Evolutionary conservation across 2,797 vertebrate genomes (phyloP), one percentile per base, ranked within the genome.

Genomic region (Hipposideros larvatus): DNA sequence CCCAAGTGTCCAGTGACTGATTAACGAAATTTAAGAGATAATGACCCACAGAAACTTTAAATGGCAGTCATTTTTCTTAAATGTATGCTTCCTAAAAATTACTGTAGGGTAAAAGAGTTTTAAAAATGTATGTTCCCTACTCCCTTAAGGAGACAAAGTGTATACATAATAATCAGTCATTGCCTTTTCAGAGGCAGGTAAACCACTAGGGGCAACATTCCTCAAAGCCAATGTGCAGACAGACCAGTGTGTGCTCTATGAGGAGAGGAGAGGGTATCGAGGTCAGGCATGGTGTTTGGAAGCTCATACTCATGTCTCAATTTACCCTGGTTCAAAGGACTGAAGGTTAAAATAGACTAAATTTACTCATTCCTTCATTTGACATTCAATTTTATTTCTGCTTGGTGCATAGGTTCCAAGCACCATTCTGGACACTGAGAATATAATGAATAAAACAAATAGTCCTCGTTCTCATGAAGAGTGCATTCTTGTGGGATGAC

Each of bases 171-270:
- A 83, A 68, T 57, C 37, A 80, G 34, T 61, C 43, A 28, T n/a
- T 79, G 51, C 24, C 61, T 93, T 96, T 87, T 78, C 87, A 91
- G 75, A 86, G 59, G 48, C 78, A 83, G 13, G 22, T 21, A 82
- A 59, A 43, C 75, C 75, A 63, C 14, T 22, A 24, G 66, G 51
- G n/a, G 15, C 74, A 79, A 63, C 10, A 22, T 61, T 92, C 53
- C 37, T 90, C 34, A 43, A 19, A 43, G 21, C 46, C 55, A 34
- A 63, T 63, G 55, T 24, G n/a, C 63, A 28, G 31, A 16, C 13
- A 82, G 85, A 61, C 43, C 16, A 66, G 55, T 37, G 7, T 53
- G 9, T 13, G 6, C 63, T 57, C 46, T 66, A 13, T 13, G 71
- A 78, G 11, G 65, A 83, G 61, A 55, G 22, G 19, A 70, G 77